Conservation (phyloP, 2,888 invertebrate genomes). For the Drosophila recens region DNA sequence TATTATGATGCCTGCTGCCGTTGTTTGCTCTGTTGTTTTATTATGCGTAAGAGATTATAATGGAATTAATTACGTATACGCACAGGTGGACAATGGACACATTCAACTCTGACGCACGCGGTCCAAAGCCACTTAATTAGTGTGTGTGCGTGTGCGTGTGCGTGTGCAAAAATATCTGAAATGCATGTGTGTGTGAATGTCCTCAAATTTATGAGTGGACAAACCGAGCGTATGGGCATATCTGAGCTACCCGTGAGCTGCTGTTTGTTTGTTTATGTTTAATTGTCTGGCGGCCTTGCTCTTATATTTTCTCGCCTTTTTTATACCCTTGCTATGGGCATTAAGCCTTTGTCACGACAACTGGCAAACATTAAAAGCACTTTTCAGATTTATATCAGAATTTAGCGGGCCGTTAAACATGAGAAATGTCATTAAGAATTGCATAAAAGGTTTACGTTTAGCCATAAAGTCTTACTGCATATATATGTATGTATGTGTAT, state of each 20-base stretch:
- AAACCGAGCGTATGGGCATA: slow-evolving; percentile 22
- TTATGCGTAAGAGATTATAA: slow-evolving; percentile 80
- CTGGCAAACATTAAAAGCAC: slow-evolving; percentile 34
- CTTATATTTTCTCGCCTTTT: slow-evolving; percentile 9
- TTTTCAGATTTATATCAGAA: slow-evolving; percentile 36
- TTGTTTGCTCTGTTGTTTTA: slow-evolving; percentile 62
- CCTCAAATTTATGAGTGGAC: slow-evolving; percentile 30
- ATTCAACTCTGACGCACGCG: slow-evolving; percentile 27
- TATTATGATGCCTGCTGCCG: slow-evolving; percentile 48
- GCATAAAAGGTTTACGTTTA: slow-evolving; percentile 20
- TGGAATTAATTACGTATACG: slow-evolving; percentile 78
- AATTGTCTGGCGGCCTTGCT: slow-evolving; percentile 63
- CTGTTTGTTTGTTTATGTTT: slow-evolving; percentile 71
- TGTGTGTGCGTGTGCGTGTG: slow-evolving; percentile 13
- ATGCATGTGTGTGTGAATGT: slow-evolving; percentile 18
- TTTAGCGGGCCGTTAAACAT: slow-evolving; percentile 21
- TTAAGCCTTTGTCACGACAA: slow-evolving; percentile 37
- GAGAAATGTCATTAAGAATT: slow-evolving; percentile 31
- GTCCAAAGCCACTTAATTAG: slow-evolving; percentile 64
- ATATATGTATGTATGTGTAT: no score
- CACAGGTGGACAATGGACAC: slow-evolving; percentile 63
- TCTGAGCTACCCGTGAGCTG: slow-evolving; percentile 20
- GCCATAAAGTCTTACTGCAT: slow-evolving; percentile 6
- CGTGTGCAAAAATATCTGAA: slow-evolving; percentile 4
- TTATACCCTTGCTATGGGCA: slow-evolving; percentile 44